phyloP scores from a whole-genome alignment of 2,797 vertebrate genomes.

The Synaphobranchus kaupii region DNA sequence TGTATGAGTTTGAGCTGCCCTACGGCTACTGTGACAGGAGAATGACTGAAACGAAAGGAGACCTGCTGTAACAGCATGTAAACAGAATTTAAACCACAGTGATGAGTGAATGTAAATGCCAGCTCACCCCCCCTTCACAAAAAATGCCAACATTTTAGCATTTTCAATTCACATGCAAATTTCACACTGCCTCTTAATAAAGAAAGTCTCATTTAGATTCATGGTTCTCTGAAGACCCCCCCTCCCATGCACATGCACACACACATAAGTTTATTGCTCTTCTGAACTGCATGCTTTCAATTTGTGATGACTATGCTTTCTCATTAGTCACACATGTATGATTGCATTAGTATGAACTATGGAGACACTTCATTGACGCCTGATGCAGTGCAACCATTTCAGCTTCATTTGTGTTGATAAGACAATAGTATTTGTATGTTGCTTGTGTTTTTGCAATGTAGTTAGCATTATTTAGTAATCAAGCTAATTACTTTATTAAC shows the following conservation, averaged over 20 bases:
- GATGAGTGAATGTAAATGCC: background rate
- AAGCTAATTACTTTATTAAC: background rate
- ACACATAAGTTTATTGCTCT: background rate
- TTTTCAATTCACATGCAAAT: constrained; percentile 16
- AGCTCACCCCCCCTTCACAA: background rate
- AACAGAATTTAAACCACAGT: background rate
- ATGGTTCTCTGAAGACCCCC: background rate
- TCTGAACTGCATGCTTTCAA: background rate
- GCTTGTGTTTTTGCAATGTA: background rate
- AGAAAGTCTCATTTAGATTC: background rate
- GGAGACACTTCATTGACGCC: background rate
- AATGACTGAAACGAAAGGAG: background rate
- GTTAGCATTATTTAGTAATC: background rate
- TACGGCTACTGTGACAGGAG: background rate
- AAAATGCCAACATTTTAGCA: background rate
- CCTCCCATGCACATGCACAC: background rate
- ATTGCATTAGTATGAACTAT: background rate
- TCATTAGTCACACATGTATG: constrained; percentile 3
- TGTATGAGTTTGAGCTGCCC: background rate
- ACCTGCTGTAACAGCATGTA: background rate
- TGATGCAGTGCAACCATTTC: background rate
- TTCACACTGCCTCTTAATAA: constrained; percentile 7
- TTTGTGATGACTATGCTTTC: background rate
- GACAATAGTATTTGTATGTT: background rate
- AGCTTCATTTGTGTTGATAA: background rate